A percentile compares a stretch with the other conserved stretches of the same genome.
These are phyloP conservation scores for Pempheris klunzingeri DNA, from an alignment of 2,797 vertebrate genomes.

Conservation along the genomic window DNA sequence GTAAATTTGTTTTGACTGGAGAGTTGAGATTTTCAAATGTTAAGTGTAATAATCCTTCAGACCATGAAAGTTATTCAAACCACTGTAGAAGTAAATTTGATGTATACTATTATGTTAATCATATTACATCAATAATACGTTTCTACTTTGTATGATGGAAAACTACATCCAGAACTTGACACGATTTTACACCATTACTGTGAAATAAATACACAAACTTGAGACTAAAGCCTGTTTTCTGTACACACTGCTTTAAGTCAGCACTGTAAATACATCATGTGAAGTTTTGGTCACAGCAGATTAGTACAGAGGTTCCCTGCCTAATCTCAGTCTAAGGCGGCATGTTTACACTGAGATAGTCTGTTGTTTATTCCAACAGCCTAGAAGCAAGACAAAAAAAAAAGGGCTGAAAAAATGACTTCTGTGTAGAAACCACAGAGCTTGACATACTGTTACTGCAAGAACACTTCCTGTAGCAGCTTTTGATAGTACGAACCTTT, in stretches of 20 bases:
- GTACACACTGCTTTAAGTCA: conserved; percentile 1
- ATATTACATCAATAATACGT: background rate
- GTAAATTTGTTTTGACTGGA: background rate
- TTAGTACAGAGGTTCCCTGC: background rate
- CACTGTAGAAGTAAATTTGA: background rate
- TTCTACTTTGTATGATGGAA: too few species aligned
- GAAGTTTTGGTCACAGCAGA: conserved; percentile 20
- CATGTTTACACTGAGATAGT: background rate
- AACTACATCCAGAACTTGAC: too few species aligned
- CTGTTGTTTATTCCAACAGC: background rate
- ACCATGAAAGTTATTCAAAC: background rate
- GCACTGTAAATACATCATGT: conserved; percentile 9
- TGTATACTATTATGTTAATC: background rate
- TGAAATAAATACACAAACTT: too few species aligned
- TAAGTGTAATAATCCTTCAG: background rate
- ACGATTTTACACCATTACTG: too few species aligned
- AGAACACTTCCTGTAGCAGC: conserved; percentile 1
- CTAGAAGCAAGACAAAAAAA: background rate
- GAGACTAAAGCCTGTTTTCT: background rate
- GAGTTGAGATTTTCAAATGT: background rate
- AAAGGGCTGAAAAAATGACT: background rate
- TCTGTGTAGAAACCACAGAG: background rate
- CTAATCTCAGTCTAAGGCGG: background rate
- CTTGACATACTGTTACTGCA: background rate
- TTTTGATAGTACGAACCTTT: background rate